Evolutionary conservation across 64 coral and sea anemone species (phyloP).

Genomic region (Dendronephthya gigantea): DNA sequence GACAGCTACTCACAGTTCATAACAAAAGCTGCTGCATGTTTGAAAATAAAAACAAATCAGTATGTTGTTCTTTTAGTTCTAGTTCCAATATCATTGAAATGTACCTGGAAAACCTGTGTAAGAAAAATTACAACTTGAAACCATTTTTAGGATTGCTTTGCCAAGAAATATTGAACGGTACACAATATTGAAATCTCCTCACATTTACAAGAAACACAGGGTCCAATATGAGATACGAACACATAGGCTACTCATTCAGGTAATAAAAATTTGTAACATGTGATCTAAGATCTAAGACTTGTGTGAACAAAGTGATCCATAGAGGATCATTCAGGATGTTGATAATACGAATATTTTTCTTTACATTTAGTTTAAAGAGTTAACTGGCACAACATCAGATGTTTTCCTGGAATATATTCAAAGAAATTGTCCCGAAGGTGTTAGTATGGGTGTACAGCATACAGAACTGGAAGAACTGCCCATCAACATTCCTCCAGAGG

Average conservation of each 20-base stretch:
- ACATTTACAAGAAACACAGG: constrained; percentile 99
- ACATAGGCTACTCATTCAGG: constrained; percentile 71
- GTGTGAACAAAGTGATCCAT: too few species aligned
- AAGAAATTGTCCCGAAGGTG: constrained; percentile 79
- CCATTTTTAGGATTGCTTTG: constrained; percentile 49
- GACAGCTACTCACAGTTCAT: constrained; percentile 88
- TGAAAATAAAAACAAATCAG: constrained; percentile 70
- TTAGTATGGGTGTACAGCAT: constrained; percentile 89
- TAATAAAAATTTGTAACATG: constrained; percentile 13
- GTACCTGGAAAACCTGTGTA: neutral
- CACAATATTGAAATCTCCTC: constrained; percentile 90
- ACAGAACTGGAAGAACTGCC: constrained; percentile 52
- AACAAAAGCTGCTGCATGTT: constrained; percentile 55
- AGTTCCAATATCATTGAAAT: neutral
- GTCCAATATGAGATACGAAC: constrained; percentile 92
- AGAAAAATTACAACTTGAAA: neutral
- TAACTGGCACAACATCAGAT: constrained; percentile 80
- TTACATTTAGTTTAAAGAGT: constrained; percentile 40
- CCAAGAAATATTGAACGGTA: constrained; percentile 74
- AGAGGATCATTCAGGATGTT: too few species aligned
- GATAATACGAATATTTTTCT: constrained; percentile 6
- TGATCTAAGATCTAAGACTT: too few species aligned
- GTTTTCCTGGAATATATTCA: constrained; percentile 90
- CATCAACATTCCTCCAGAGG: constrained; percentile 62
- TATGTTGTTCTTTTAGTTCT: neutral